phyloP scores from a whole-genome alignment of 2,113 vertebrate genomes.

The Tricholaema leucomelas region DNA sequence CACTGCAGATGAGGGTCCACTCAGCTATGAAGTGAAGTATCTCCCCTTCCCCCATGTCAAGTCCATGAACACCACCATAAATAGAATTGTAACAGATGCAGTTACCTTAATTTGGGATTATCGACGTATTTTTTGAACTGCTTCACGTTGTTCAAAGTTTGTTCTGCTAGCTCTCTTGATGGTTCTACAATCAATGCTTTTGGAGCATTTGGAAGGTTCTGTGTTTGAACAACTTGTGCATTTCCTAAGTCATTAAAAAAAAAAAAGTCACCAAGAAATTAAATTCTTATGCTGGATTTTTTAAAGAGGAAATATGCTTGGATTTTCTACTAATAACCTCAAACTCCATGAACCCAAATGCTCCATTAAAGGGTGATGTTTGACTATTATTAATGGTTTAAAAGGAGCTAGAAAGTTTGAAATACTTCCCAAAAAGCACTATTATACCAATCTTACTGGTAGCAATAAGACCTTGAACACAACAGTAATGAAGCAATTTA shows the following conservation, averaged over 20 bases:
- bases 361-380: neutral
- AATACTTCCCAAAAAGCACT: neutral
- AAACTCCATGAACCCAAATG: neutral
- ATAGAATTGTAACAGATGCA: neutral
- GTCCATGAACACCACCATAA: neutral
- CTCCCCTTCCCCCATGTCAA: rapidly evolving
- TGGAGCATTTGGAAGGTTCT: slow-evolving; percentile 85
- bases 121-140: slow-evolving; percentile 93
- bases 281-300: neutral
- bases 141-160: slow-evolving; percentile 92
- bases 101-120: slow-evolving; percentile 92
- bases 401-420: neutral
- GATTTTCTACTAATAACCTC: neutral
- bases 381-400: neutral
- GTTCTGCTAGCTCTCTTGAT: slow-evolving; percentile 93
- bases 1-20: neutral
- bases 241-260: slow-evolving; percentile 75
- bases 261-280: neutral
- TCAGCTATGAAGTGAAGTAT: neutral
- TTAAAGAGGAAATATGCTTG: neutral
- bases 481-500: neutral
- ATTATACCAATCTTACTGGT: no score
- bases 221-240: slow-evolving; percentile 87
- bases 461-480: neutral
- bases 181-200: slow-evolving; percentile 96